A percentile compares a stretch with the other conserved stretches of the same genome.
phyloP scores from a whole-genome alignment of 2,797 vertebrate genomes.

The Lates japonicus region DNA sequence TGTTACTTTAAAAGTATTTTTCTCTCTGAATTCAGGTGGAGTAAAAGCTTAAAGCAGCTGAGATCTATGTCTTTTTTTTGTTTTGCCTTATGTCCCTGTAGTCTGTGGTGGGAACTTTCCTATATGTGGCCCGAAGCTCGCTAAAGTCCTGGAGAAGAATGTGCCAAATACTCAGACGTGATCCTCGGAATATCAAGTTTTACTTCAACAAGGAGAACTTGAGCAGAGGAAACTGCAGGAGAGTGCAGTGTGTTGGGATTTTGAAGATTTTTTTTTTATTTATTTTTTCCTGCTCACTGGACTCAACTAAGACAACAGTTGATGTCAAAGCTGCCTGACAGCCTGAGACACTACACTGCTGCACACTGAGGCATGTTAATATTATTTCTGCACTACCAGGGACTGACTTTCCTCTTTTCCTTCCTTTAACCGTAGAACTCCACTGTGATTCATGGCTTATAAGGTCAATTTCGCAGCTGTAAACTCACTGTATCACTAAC shows the following conservation, averaged over 20 bases:
- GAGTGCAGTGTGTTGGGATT: background rate
- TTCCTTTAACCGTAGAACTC: background rate
- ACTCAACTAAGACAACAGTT: background rate
- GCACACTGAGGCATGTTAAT: background rate
- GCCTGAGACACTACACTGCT: background rate
- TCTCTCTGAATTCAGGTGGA: no score
- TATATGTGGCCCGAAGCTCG: constrained; percentile 91
- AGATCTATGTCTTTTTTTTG: background rate
- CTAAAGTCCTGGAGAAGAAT: constrained; percentile 87
- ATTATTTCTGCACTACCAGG: constrained; percentile 17
- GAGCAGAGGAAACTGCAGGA: constrained; percentile 46
- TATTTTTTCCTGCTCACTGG: background rate
- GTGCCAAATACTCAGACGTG: constrained; percentile 90
- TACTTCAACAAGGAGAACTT: constrained; percentile 98
- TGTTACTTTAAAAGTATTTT: no score
- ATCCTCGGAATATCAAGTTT: constrained; percentile 93
- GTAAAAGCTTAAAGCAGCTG: no score
- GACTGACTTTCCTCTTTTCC: background rate
- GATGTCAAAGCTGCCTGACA: background rate
- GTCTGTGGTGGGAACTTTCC: constrained; percentile 91
- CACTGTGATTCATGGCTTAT: background rate
- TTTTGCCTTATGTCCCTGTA: constrained; percentile 73
- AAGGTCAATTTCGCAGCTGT: background rate
- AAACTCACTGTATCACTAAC: background rate
- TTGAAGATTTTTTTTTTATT: constrained; percentile 4